Evolutionary conservation across 2,888 invertebrate species (phyloP), one percentile per base, ranked within the genome.

Genomic region (Heliconius sara): DNA sequence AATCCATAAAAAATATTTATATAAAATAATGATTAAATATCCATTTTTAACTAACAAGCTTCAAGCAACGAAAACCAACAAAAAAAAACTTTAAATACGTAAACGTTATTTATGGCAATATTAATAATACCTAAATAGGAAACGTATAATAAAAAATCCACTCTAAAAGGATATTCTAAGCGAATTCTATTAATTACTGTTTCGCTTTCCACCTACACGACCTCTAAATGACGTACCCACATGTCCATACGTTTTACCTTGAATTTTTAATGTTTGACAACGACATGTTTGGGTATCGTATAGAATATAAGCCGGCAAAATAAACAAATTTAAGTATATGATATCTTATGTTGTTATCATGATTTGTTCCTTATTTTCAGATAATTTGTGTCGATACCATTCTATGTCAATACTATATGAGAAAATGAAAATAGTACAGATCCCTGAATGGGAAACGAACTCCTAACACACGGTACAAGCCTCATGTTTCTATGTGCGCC

Each of bases 201-300:
- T 65, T 27, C 6, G 43, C 25, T 43, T 43, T 65, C 65, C 60
- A 75, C 63, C 74, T 43, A 75, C 65, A 27, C 65, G 74, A 68
- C 79, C 81, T 79, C 75, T 76, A 72, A 16, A 39, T 39, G 77
- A 80, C 72, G 76, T 68, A 73, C 74, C 73, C 63, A 79, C 74
- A 78, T 75, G 77, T 74, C 79, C 72, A 79, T 73, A 79, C 67
- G 67, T 19, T n/a, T 63, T 76, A 78, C 79, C 81, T 81, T 82
- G 82, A 80, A 70, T 63, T 73, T 71, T 75, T 63, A 78, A 76
- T 70, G n/a, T 80, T 80, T 78, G 63, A 60, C 71, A 73, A 63
- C 16, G 30, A 73, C 74, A 74, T 27, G 65, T 75, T 75, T 75
- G 43, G 39, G 43, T 75, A 39, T 43, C 25, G 10, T 43, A 65